Evolutionary conservation across 1,140 invertebrate genomes (phyloP).

Genomic region (Archegozetes longisetosus): DNA sequence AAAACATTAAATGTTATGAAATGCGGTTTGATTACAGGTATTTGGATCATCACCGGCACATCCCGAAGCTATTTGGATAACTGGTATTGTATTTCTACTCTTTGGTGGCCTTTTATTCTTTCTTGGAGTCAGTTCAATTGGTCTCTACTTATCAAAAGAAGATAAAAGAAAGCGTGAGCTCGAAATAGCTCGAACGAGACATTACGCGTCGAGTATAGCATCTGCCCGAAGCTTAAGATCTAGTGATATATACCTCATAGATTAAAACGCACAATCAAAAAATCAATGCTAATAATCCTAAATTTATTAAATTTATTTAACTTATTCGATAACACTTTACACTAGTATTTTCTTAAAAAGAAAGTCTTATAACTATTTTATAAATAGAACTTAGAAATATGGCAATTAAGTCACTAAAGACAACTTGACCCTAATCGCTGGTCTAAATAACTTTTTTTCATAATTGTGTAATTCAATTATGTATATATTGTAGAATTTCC

Average conservation of each 20-base stretch:
- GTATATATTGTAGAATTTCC: no score
- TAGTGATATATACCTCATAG: constrained; percentile 11
- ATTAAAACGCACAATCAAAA: constrained; percentile 1
- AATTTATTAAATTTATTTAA: no score
- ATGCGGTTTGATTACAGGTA: constrained; percentile 15
- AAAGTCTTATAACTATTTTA: no score
- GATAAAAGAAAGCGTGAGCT: constrained; percentile 22
- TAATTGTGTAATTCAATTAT: no score
- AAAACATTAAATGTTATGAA: no score
- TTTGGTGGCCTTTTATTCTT: constrained; percentile 23
- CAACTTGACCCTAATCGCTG: no score
- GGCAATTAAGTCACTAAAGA: no score
- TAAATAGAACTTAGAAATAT: no score
- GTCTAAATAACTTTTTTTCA: no score
- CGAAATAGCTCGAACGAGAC: constrained; percentile 17
- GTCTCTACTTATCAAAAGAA: constrained; percentile 22
- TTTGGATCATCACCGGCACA: constrained; percentile 22
- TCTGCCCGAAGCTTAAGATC: constrained; percentile 17
- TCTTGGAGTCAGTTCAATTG: constrained; percentile 23
- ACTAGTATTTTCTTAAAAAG: no score
- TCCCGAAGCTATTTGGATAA: constrained; percentile 23
- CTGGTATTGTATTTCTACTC: constrained; percentile 21
- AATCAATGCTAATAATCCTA: no score
- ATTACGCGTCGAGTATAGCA: constrained; percentile 21
- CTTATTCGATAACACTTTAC: no score